These are phyloP conservation scores for Tipula helvola DNA, from an alignment of 2,888 invertebrate genomes.

Conservation along the genomic window DNA sequence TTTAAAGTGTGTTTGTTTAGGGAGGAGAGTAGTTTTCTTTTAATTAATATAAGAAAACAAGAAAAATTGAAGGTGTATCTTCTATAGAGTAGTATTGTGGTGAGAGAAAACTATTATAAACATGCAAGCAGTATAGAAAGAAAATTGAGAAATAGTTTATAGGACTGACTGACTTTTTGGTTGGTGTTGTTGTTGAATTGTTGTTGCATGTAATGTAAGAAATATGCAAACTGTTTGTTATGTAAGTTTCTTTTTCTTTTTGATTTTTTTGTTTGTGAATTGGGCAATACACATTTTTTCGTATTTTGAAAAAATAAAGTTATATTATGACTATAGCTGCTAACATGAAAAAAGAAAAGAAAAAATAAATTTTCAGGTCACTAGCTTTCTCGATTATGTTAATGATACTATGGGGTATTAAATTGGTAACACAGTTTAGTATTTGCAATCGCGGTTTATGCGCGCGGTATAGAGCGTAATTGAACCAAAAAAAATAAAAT, in stretches of 20 bases:
- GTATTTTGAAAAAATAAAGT: background rate
- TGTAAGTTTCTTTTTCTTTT: constrained; percentile 4
- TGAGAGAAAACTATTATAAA: background rate
- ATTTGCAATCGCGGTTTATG: background rate
- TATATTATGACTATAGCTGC: background rate
- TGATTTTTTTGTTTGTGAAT: background rate
- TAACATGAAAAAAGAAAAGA: constrained; percentile 4
- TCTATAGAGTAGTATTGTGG: background rate
- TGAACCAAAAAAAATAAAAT: background rate
- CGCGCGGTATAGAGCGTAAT: background rate
- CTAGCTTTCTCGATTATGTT: background rate
- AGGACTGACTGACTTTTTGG: background rate
- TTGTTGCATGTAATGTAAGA: background rate
- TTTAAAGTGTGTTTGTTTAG: background rate
- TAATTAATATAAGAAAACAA: background rate
- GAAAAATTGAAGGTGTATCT: background rate
- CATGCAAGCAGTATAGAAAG: background rate
- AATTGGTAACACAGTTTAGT: background rate
- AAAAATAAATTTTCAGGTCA: background rate
- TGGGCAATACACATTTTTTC: constrained; percentile 4
- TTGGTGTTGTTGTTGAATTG: background rate
- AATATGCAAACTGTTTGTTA: background rate
- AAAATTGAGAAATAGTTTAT: background rate
- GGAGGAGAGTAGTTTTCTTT: background rate
- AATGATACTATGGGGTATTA: background rate